Base-by-base conservation (phyloP, 2,797 vertebrate genomes). In the Champsocephalus gunnari region DNA sequence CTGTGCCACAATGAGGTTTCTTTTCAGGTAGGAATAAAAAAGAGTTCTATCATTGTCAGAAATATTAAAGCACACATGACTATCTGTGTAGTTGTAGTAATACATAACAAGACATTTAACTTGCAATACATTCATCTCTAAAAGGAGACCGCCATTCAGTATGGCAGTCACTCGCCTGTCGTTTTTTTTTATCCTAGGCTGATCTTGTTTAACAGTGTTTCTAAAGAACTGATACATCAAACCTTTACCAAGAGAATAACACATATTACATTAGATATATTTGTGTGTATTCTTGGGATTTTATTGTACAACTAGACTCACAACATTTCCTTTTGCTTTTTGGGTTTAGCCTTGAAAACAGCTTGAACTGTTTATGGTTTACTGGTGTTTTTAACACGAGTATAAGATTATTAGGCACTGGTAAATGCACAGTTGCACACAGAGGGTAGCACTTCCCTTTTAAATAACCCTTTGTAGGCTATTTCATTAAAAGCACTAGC, bases 401-500 rank as follows among this genome's bases (percentile, higher is more conserved):
- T 68, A 55, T 53, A 44, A 65, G 61, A 67, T 64, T 51, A 69
- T 28, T 58, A 83, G 62, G 32, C 61, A 14, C 2, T 67, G 53
- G 82, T 86, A 83, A 78, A 65, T 45, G 57, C 48, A 2, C 21
- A 21, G 21, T 21, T 21, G 21, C 21, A 53, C 32, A 10, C 4
- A 11, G 72, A 84, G 61, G 56, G 51, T 9, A 21, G 6, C 6
- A 48, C 71, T 72, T 66, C 41, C 48, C 70, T 56, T 75, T 68
- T 77, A 16, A 53, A 76, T 76, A 63, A 38, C 57, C 57, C 34
- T 81, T 79, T 86, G 75, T 66, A 70, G 66, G 43, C 2, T 8
- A 11, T 62, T 59, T 75, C 72, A 87, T 90, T 85, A 85, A 84
- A 89, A 85, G 75, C 38, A 73, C 54, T 59, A 79, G 68, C 28